phyloP scores from a whole-genome alignment of 2,797 vertebrate genomes.

The Streptopelia turtur region DNA sequence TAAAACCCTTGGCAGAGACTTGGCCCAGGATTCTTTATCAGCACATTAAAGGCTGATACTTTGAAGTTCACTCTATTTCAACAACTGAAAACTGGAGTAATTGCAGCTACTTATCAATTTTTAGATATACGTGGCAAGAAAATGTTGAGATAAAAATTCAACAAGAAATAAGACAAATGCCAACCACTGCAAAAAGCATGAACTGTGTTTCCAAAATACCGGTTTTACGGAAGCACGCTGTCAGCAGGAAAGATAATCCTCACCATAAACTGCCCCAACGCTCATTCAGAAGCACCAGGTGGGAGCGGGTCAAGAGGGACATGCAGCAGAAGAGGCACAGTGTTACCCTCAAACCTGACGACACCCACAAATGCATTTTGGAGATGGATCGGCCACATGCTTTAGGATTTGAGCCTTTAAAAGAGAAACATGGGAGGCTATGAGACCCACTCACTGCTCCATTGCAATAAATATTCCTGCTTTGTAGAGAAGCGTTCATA shows the following conservation, averaged over 20 bases:
- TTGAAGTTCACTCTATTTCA: neutral
- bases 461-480: no score
- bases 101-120: neutral
- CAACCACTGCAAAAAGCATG: neutral
- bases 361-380: no score
- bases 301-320: no score
- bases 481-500: no score
- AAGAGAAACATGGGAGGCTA: no score
- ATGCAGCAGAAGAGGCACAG: no score
- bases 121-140: neutral
- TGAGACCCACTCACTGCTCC: no score
- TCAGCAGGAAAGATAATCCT: neutral
- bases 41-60: neutral
- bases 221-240: accelerated
- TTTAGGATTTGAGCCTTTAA: no score
- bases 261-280: accelerated
- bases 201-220: neutral
- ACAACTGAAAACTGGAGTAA: neutral
- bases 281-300: neutral
- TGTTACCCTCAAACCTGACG: no score
- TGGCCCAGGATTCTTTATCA: constrained; percentile 2
- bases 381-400: no score
- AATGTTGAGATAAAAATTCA: neutral
- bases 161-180: neutral
- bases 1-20: neutral